Base-by-base conservation (phyloP, 2,797 vertebrate species). In the Prionace glauca region DNA sequence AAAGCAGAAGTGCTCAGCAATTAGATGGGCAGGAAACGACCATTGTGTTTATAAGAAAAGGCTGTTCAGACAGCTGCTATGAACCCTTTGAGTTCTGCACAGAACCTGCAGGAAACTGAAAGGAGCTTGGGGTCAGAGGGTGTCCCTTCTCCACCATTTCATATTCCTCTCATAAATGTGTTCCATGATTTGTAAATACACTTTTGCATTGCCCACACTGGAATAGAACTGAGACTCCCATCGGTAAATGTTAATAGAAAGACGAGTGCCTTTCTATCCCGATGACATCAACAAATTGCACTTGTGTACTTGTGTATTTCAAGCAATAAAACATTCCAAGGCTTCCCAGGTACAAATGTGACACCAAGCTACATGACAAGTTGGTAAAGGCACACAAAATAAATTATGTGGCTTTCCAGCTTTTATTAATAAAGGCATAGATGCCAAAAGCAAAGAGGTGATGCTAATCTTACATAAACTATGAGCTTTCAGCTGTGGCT, bases 1-100 rank as follows among this genome's bases (percentile, higher is more conserved):
- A 77, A 56, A 32, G 93, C 62, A 92, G 90, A 69, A 41, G 67
- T 50, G 32, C 45, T 60, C 93, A 77, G 71, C 45, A 95, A 72
- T 77, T 77, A 72, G 41, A 77, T 77, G 71, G 87, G 41, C 93
- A 95, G 71, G 93, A 95, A 77, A 77, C 2, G 0, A 32, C 26
- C 71, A 94, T 94, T 94, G 93, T 94, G 41, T 94, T 72, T 74
- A 50, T 56, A 74, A 74, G 71, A 91, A 91, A 91, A 91, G 45
- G 65, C 22, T 60, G 45, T 60, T 18, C 14, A 12, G 93, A 77
- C 71, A 95, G 45, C 45, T 95, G 69, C 71, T 32, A 45, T 95
- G 74, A 60, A 95, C 93, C 74, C 24, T 5, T 71, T 95, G 41
- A 10, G 14, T 26, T 9, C 36, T 45, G 45, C 29, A 16, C 41